Conservation (phyloP, 2,888 invertebrate genomes). For the Nemoura dubitans region DNA sequence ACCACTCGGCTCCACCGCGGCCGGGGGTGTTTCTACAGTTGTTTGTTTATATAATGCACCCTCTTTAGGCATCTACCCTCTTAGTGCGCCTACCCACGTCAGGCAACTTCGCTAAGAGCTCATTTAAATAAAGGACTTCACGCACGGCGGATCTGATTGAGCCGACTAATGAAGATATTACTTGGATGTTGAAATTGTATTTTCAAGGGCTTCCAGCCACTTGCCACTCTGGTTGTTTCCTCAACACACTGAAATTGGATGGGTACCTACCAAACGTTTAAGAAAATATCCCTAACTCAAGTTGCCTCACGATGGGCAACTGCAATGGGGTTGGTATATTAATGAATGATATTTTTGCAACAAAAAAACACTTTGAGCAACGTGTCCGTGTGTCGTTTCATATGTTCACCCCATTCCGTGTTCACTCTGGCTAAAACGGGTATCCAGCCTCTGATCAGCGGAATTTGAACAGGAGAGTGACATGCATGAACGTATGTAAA, state of each 20-base stretch:
- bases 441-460: no score
- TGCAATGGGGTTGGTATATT: no score
- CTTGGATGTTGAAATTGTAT: conserved; percentile 24
- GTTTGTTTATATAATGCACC: conserved; percentile 12
- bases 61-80: background rate
- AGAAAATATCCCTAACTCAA: background rate
- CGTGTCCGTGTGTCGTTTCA: no score
- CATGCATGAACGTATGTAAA: no score
- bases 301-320: no score
- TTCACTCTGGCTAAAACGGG: no score
- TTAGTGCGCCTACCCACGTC: conserved; percentile 2
- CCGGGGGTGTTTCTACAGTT: background rate
- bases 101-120: background rate
- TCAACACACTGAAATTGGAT: background rate
- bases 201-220: background rate
- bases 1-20: background rate
- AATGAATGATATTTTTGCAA: no score
- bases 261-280: background rate
- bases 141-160: conserved; percentile 13
- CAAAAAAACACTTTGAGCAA: no score
- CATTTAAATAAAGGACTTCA: conserved; percentile 20
- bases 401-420: no score
- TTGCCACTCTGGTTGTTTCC: background rate
- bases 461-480: no score
- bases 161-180: conserved; percentile 17